Conservation (phyloP, 2,113 vertebrate genomes). For the Athene cunicularia region DNA sequence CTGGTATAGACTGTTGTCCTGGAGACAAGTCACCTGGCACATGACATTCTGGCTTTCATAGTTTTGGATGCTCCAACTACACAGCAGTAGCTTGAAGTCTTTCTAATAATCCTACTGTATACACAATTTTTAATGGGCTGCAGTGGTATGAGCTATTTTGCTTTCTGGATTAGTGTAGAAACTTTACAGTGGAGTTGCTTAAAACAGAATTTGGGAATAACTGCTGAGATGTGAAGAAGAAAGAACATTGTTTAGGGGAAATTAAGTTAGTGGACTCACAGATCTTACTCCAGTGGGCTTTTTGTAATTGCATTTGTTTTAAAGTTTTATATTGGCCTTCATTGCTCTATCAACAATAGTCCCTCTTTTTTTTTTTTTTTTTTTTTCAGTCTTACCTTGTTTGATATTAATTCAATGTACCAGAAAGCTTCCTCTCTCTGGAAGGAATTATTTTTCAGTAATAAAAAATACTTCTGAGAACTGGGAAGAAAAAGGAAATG, state of each 20-base stretch:
- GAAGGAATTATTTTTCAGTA: background rate
- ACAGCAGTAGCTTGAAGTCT: background rate
- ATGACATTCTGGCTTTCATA: background rate
- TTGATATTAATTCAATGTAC: background rate
- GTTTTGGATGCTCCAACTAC: background rate
- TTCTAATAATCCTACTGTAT: background rate
- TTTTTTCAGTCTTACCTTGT: background rate
- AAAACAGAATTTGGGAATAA: background rate
- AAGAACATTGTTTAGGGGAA: background rate
- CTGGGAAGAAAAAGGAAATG: background rate
- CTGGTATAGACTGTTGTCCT: background rate
- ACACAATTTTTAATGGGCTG: background rate
- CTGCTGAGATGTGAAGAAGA: background rate
- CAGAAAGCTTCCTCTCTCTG: background rate
- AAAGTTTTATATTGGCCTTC: background rate
- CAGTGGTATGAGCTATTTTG: background rate
- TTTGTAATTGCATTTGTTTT: background rate
- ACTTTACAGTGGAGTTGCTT: background rate
- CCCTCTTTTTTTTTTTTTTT: background rate
- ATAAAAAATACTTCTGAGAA: slow-evolving; percentile 3
- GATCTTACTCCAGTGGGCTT: background rate
- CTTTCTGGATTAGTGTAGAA: background rate
- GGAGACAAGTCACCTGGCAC: background rate
- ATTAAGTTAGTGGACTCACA: background rate
- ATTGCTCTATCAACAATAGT: background rate